Conservation (phyloP, 1,140 invertebrate species). For the Drosophila ohnishii region DNA sequence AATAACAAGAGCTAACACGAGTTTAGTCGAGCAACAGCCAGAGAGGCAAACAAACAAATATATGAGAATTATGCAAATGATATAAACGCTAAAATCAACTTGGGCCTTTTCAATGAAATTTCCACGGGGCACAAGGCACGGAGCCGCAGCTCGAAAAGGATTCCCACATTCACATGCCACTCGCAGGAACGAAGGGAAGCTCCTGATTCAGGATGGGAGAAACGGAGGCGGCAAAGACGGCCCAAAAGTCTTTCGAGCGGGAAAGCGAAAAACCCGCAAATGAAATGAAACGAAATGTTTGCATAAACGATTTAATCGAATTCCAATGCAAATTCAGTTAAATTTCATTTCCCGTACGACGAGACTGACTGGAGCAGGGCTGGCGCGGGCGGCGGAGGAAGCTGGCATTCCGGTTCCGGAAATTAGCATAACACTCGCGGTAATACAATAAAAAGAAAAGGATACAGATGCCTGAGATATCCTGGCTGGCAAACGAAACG, state of each 20-base stretch:
- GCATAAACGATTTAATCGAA: conserved; percentile 83
- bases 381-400: neutral
- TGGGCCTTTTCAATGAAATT: conserved; percentile 73
- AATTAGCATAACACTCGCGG: conserved; percentile 82
- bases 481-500: conserved; percentile 28
- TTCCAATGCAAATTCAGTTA: conserved; percentile 83
- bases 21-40: conserved; percentile 45
- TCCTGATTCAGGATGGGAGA: neutral
- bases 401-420: conserved; percentile 66
- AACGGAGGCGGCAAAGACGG: conserved; percentile 19
- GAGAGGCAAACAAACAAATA: conserved; percentile 53
- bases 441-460: conserved; percentile 80
- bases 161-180: conserved; percentile 64
- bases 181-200: conserved; percentile 7
- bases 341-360: conserved; percentile 79
- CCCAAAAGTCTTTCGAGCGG: conserved; percentile 49
- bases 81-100: conserved; percentile 73
- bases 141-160: conserved; percentile 54
- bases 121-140: conserved; percentile 22
- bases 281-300: conserved; percentile 83
- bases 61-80: conserved; percentile 78
- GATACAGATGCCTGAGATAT: conserved; percentile 67
- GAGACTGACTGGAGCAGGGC: conserved; percentile 32
- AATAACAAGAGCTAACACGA: conserved; percentile 70
- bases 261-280: conserved; percentile 77